Conservation (phyloP, 1,140 invertebrate genomes). For the Druon quercuslanigerum region DNA sequence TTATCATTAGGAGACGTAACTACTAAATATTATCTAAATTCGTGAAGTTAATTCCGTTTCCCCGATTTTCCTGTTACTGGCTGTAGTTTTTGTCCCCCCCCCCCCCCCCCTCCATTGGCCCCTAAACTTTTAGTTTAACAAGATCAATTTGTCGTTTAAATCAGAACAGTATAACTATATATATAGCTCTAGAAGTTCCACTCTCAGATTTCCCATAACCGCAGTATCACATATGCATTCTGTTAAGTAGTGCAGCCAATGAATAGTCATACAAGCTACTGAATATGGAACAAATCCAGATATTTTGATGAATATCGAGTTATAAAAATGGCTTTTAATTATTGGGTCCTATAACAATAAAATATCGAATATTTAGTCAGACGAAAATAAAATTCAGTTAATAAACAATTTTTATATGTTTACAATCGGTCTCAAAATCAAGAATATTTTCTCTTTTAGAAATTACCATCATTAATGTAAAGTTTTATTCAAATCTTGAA, state of each 20-base stretch:
- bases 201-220: not conserved
- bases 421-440: too few relatives aligned
- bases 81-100: too few relatives aligned
- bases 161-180: not conserved
- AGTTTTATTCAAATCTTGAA: too few relatives aligned
- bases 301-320: not conserved
- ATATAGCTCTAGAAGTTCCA: not conserved
- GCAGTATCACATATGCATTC: not conserved
- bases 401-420: too few relatives aligned
- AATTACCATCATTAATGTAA: too few relatives aligned
- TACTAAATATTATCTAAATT: too few relatives aligned
- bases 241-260: constrained; percentile 9
- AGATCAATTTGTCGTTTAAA: constrained; percentile 4
- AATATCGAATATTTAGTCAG: not conserved
- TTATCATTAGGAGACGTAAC: too few relatives aligned
- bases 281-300: not conserved
- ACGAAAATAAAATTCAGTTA: not conserved
- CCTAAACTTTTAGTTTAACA: not conserved
- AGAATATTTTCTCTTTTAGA: too few relatives aligned
- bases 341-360: not conserved
- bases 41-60: too few relatives aligned
- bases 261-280: constrained; percentile 6
- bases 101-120: too few relatives aligned
- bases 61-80: too few relatives aligned
- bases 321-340: not conserved